These are phyloP conservation scores for Aquatica leii DNA, from an alignment of 2,888 invertebrate genomes.

Conservation along the genomic window DNA sequence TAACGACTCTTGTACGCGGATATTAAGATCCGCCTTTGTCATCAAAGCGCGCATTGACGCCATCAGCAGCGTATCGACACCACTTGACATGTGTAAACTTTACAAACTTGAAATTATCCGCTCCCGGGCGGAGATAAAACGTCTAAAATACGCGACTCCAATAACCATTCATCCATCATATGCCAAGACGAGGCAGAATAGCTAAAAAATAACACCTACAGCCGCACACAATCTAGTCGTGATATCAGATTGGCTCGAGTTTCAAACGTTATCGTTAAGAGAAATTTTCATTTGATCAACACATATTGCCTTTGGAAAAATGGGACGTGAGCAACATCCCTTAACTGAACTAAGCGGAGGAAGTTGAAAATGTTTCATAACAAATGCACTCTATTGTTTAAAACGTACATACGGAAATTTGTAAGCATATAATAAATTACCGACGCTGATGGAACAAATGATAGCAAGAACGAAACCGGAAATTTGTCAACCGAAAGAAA, in stretches of 20 bases:
- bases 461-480: slow-evolving; percentile 34
- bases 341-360: background rate
- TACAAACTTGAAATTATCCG: slow-evolving; percentile 53
- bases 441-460: slow-evolving; percentile 32
- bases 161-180: slow-evolving; percentile 84
- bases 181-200: slow-evolving; percentile 62
- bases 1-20: slow-evolving; percentile 57
- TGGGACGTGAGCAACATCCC: background rate
- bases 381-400: slow-evolving; percentile 5
- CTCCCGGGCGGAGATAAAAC: slow-evolving; percentile 54
- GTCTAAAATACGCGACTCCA: slow-evolving; percentile 71
- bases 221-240: slow-evolving; percentile 29
- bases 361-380: background rate
- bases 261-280: slow-evolving; percentile 30
- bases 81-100: slow-evolving; percentile 60
- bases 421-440: slow-evolving; percentile 26
- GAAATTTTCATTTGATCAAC: slow-evolving; percentile 20
- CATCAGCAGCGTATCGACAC: slow-evolving; percentile 54
- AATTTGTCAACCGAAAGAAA: slow-evolving; percentile 37
- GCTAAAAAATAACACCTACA: slow-evolving; percentile 33
- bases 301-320: background rate
- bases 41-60: slow-evolving; percentile 55
- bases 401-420: slow-evolving; percentile 21
- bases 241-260: slow-evolving; percentile 30
- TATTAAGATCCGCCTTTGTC: slow-evolving; percentile 60